A percentile compares a stretch with the other conserved stretches of the same genome.
phyloP scores from a whole-genome alignment of 2,797 vertebrate genomes.

The Acipenser transmontanus region DNA sequence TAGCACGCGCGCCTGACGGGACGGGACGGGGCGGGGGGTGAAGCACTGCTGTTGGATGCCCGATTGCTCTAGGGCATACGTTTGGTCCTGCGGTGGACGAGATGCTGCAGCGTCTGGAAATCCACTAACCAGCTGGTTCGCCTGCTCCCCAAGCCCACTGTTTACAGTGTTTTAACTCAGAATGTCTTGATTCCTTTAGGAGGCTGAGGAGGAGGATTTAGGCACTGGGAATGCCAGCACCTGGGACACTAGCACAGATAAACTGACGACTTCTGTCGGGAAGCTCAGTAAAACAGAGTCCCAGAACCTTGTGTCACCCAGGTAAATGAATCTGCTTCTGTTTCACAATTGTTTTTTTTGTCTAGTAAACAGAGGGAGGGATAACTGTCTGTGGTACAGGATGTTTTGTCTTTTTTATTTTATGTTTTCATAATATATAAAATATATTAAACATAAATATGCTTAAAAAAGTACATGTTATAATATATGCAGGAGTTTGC shows the following conservation, averaged over 20 bases:
- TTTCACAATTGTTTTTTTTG: background rate
- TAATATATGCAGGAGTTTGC: too few relatives aligned
- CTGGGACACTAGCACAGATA: conserved; percentile 63
- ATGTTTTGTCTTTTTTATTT: too few relatives aligned
- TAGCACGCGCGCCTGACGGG: conserved; percentile 4
- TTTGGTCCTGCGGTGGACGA: too few relatives aligned
- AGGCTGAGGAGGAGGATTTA: conserved; percentile 49
- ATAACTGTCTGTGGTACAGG: too few relatives aligned
- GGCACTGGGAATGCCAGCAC: conserved; percentile 44
- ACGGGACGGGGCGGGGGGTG: too few relatives aligned
- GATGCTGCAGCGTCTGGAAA: too few relatives aligned
- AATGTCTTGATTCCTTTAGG: conserved; percentile 37
- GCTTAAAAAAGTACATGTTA: too few relatives aligned
- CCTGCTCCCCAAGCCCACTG: conserved; percentile 15
- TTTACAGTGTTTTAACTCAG: background rate
- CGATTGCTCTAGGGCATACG: too few relatives aligned
- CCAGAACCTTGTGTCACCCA: conserved; percentile 74
- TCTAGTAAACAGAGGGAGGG: background rate
- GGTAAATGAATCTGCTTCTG: conserved; percentile 41
- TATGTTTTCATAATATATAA: too few relatives aligned
- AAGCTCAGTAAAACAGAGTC: conserved; percentile 75
- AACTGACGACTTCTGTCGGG: conserved; percentile 54
- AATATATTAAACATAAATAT: too few relatives aligned
- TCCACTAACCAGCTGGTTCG: too few relatives aligned
- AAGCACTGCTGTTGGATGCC: too few relatives aligned